Percentiles rank a stretch among this genome's conserved stretches.
phyloP scores from a whole-genome alignment of 2,888 invertebrate species.

The Lucinisca nassula region DNA sequence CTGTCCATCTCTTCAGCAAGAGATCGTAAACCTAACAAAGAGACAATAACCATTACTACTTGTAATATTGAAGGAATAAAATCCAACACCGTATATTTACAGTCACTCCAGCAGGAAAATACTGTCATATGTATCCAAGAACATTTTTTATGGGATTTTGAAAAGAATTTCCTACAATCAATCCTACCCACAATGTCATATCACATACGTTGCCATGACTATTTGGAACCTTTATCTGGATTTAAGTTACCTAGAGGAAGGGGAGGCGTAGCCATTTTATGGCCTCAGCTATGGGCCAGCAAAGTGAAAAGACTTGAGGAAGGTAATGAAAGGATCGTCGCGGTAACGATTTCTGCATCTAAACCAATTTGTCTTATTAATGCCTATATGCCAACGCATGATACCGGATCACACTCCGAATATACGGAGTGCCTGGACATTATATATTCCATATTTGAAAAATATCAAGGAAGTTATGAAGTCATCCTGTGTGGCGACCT shows the following conservation, averaged over 20 bases:
- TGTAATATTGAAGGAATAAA: neutral
- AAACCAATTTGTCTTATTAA: neutral
- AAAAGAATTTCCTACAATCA: neutral
- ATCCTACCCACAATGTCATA: neutral
- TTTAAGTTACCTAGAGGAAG: slow-evolving; percentile 25
- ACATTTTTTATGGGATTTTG: slow-evolving; percentile 21
- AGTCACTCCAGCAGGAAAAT: neutral
- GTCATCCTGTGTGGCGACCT: neutral
- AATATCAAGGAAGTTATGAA: neutral
- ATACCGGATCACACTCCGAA: neutral
- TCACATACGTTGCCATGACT: neutral
- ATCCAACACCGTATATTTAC: neutral
- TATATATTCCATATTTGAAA: neutral
- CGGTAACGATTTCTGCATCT: neutral
- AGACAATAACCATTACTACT: neutral
- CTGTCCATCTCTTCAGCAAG: neutral
- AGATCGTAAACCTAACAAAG: neutral
- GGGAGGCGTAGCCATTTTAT: slow-evolving; percentile 17
- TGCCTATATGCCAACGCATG: neutral
- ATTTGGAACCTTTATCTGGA: neutral
- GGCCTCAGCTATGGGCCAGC: slow-evolving; percentile 4
- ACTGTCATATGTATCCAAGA: slow-evolving; percentile 24
- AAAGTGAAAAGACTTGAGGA: neutral
- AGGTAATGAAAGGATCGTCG: neutral
- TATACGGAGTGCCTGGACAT: neutral